A percentile compares a stretch with the other conserved stretches of the same genome.
These are phyloP conservation scores for Machaerirhynchus nigripectus DNA, from an alignment of 2,113 vertebrate genomes.

Conservation along the genomic window DNA sequence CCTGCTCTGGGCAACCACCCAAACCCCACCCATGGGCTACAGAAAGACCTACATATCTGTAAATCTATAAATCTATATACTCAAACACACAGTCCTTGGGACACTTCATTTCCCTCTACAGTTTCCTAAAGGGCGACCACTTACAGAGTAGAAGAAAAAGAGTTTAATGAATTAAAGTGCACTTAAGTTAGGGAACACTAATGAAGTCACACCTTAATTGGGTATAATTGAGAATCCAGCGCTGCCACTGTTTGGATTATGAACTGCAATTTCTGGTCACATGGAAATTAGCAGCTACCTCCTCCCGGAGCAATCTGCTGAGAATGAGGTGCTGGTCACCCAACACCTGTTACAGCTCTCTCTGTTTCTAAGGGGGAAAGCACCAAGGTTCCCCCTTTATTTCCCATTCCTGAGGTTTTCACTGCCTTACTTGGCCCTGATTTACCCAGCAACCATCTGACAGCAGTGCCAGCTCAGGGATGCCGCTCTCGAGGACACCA, in stretches of 20 bases:
- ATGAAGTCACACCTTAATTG: background rate
- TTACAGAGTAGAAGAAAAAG: background rate
- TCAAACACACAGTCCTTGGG: background rate
- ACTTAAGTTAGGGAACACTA: background rate
- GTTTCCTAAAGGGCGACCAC: background rate
- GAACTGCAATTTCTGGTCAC: background rate
- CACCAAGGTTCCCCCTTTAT: background rate
- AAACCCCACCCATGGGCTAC: background rate
- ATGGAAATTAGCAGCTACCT: background rate
- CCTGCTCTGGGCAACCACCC: too few species aligned
- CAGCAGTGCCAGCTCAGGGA: background rate
- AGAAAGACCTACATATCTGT: background rate
- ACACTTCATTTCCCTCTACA: background rate
- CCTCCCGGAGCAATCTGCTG: background rate
- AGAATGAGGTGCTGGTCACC: background rate
- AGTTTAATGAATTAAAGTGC: background rate
- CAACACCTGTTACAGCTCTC: background rate
- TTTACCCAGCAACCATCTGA: fast-evolving
- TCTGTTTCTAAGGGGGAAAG: background rate
- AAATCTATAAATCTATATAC: background rate
- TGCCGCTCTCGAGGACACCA: fast-evolving
- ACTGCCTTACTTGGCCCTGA: background rate
- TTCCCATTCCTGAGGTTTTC: background rate
- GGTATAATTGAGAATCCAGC: background rate
- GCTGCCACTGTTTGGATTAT: background rate